Evolutionary conservation across 2,888 invertebrate species (phyloP).

Genomic region (Clanis bilineata): DNA sequence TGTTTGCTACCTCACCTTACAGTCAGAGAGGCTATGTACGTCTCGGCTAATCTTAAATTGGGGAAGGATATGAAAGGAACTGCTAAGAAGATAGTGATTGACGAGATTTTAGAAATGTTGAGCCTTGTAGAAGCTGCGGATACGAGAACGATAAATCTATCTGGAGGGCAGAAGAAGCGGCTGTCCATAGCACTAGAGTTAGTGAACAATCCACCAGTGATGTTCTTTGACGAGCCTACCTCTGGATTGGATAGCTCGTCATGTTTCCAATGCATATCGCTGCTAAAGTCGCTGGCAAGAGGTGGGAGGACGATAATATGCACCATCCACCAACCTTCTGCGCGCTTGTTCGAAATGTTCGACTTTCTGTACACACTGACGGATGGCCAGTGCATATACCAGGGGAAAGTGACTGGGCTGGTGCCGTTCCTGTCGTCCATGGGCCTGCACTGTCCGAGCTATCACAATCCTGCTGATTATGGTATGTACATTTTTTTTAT

Average conservation of each 20-base stretch:
- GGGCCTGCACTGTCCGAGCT: conserved; percentile 94
- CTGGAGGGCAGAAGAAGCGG: conserved; percentile 95
- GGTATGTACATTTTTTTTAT: conserved; percentile 77
- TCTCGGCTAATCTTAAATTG: conserved; percentile 95
- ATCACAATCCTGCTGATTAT: conserved; percentile 98
- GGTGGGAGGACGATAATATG: conserved; percentile 96
- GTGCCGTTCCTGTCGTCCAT: conserved; percentile 94
- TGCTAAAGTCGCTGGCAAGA: conserved; percentile 93
- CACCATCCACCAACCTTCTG: conserved; percentile 98
- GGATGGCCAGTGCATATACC: conserved; percentile 96
- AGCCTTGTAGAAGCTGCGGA: conserved; percentile 90
- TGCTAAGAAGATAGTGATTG: conserved; percentile 90
- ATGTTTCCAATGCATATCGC: conserved; percentile 94
- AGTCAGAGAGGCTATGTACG: conserved; percentile 95
- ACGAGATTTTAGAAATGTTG: conserved; percentile 92
- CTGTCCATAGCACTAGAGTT: conserved; percentile 95
- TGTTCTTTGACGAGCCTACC: conserved; percentile 98
- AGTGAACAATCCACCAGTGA: conserved; percentile 97
- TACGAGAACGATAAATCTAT: conserved; percentile 90
- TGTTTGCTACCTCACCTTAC: conserved; percentile 94
- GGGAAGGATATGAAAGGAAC: conserved; percentile 88
- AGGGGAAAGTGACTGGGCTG: conserved; percentile 90
- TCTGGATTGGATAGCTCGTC: conserved; percentile 97
- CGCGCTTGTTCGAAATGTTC: conserved; percentile 97
- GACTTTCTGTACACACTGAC: conserved; percentile 95